Evolutionary conservation across 2,113 vertebrate genomes (phyloP), one percentile per base, ranked within the genome.

Genomic region (Cairina moschata): DNA sequence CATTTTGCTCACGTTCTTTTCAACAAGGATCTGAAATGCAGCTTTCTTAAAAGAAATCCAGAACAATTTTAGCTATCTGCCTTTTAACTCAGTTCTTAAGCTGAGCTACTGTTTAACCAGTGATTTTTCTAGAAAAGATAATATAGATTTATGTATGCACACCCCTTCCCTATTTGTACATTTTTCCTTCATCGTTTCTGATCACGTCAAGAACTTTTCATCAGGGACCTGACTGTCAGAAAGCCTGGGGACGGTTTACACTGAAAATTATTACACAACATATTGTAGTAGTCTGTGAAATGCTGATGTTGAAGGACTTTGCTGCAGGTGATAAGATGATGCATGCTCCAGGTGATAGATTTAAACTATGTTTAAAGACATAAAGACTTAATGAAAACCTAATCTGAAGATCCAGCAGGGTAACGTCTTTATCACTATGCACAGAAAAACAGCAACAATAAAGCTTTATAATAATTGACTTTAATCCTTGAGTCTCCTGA

Each of bases 81-180:
- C 23, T 96, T 93, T 83, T n/a, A 8, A 90, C 86, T 88, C 74
- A 56, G 26, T 76, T 91, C 40, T 93, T 93, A 79, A 83, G 34
- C 26, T 34, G 67, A 55, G 25, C 55, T 88, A 31, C 42, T 65
- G 7, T 56, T 76, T 73, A 86, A 69, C 54, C 14, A 34, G 15
- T 58, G 26, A 66, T 90, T 71, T 79, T 48, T 90, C 54, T 67
- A 78, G 54, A 86, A 89, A 86, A 58, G 13, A 34, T 31, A 68
- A 66, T 17, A n/a, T 5, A 56, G 16, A 22, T 91, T 32, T 29
- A 16, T 60, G 26, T 44, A n/a, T 69, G 72, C 56, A 71, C 80
- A 2, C 13, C 25, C 8, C 9, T 55, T 76, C 31, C 16, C 9
- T 68, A 36, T 32, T 18, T 58, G 5, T 0, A 1, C 44, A 77